Evolutionary conservation across 1,140 invertebrate genomes (phyloP), one percentile per base, ranked within the genome.

Genomic region (Lepidurus couesii): DNA sequence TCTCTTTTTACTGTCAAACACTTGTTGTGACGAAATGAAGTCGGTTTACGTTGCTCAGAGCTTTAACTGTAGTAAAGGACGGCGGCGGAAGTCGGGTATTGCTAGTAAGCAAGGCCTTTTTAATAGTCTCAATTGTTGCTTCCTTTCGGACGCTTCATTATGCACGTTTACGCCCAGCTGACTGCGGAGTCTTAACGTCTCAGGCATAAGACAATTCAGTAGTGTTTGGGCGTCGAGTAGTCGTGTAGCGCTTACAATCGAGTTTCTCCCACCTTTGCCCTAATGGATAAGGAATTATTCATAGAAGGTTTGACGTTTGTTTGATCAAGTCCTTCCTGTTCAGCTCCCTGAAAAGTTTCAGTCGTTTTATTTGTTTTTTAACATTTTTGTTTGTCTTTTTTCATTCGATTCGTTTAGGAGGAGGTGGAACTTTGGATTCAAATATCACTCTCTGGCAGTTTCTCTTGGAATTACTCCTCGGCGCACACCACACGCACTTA

Each of bases 381-480:
- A 65, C 53, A 21, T 65, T 47, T 47, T 16, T 16, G 10, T 47
- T 21, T 65, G 16, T 65, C 21, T 9, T 21, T 13, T 16, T 16
- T 13, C 21, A 21, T 65, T 44, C 75, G 42, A 24, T 34, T 53
- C 42, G 73, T 74, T 73, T 44, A 77, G 76, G 79, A 44, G 79
- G 79, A 47, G 53, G 53, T 34, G 76, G 75, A 34, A 24, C 79
- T 4, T 73, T 73, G 53, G 79, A 80, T 74, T 80, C 79, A 7
- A 80, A 77, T 74, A 77, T 87, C 9, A 87, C 87, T 3, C 81
- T 87, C 73, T 87, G 87, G 87, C 87, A 87, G 82, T 87, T 87
- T 80, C 82, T 87, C 6, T 81, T 87, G 65, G 87, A 87, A 80
- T 81, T 87, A 45, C 81, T 84, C 26, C 79, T 87, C 8, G 80